Percentiles rank a stretch among this genome's conserved stretches.
These are phyloP conservation scores for Ceratosolen solmsi DNA, from an alignment of 1,140 invertebrate genomes.

Conservation along the genomic window DNA sequence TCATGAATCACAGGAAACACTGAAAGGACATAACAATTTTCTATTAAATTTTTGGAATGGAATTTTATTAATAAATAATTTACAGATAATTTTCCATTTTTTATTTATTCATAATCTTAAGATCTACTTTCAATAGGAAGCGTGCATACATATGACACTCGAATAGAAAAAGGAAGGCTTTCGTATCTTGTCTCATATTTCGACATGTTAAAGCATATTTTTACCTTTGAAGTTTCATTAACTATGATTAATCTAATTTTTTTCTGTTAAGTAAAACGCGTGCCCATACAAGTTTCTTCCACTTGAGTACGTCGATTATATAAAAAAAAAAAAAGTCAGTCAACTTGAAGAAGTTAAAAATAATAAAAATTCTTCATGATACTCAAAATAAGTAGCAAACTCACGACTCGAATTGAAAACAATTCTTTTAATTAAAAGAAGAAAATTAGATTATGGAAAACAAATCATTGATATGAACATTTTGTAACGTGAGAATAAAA, in stretches of 20 bases:
- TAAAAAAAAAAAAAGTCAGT: constrained; percentile 48
- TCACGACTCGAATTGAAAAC: constrained; percentile 16
- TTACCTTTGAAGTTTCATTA: constrained; percentile 22
- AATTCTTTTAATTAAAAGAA: background rate
- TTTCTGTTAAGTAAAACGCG: constrained; percentile 26
- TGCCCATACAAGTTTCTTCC: background rate
- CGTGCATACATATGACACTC: constrained; percentile 44
- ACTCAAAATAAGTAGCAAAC: constrained; percentile 38
- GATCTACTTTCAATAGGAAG: constrained; percentile 43
- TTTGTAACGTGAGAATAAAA: background rate
- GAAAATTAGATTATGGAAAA: constrained; percentile 17
- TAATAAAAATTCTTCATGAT: constrained; percentile 24
- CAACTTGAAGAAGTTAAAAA: background rate
- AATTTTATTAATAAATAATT: constrained; percentile 22
- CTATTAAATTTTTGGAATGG: background rate
- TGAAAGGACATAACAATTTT: background rate
- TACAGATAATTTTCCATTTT: background rate
- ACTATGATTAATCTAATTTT: constrained; percentile 3
- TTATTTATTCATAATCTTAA: constrained; percentile 50
- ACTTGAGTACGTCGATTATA: constrained; percentile 17
- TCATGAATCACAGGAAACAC: no score
- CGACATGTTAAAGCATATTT: constrained; percentile 1
- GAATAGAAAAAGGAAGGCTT: constrained; percentile 48
- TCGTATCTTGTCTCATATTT: constrained; percentile 14
- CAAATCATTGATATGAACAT: no score